Evolutionary conservation across 2,113 vertebrate species (phyloP).

Genomic region (Verasper variegatus): DNA sequence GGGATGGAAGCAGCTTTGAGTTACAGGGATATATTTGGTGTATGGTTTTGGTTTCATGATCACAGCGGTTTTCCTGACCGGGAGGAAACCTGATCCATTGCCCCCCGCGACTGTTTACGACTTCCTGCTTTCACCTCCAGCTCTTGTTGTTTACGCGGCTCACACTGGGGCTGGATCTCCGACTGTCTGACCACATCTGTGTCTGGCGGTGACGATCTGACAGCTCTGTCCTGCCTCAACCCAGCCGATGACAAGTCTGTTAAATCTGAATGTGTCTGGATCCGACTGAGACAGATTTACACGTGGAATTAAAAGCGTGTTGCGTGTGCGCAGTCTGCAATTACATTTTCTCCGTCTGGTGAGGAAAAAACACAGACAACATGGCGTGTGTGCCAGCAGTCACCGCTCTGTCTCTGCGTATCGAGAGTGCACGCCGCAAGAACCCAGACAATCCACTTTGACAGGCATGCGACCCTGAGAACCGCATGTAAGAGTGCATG

Average conservation of each 20-base stretch:
- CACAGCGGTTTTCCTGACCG: neutral
- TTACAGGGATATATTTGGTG: neutral
- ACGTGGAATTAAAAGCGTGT: constrained; percentile 24
- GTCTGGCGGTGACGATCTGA: constrained; percentile 8
- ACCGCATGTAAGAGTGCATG: constrained; percentile 21
- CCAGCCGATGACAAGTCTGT: neutral
- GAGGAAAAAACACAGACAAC: neutral
- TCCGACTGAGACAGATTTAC: constrained; percentile 1
- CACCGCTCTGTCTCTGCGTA: constrained; percentile 6
- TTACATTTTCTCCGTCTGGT: constrained; percentile 2
- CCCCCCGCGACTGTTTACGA: neutral
- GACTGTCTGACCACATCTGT: constrained; percentile 30
- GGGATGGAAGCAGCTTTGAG: no score
- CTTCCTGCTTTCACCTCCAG: constrained; percentile 27
- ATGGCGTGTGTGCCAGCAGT: neutral
- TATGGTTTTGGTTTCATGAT: neutral
- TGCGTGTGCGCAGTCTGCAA: constrained; percentile 5
- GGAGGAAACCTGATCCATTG: constrained; percentile 1
- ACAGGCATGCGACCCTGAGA: constrained; percentile 13
- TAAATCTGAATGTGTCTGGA: neutral
- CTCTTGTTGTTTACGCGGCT: constrained; percentile 15
- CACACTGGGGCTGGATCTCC: neutral
- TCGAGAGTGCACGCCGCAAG: constrained; percentile 15
- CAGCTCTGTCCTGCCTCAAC: constrained; percentile 8
- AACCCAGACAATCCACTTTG: constrained; percentile 40